Base-by-base conservation (phyloP, 2,113 vertebrate genomes). In the Conger conger region DNA sequence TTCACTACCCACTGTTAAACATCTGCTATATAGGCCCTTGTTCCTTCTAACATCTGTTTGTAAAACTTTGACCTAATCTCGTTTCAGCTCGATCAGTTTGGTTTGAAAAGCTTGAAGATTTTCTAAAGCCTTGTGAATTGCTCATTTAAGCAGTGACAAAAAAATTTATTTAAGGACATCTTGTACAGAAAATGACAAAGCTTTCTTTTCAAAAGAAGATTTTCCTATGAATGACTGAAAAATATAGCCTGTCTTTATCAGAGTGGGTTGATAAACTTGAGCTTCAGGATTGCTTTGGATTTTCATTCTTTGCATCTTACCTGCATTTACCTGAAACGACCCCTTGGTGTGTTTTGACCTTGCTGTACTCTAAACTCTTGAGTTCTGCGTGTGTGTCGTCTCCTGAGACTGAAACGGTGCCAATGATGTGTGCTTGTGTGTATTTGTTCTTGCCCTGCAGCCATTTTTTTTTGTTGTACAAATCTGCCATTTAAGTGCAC, bases 361-460 rank as follows among this genome's bases (percentile, higher is more conserved):
- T 2, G 6, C 68, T 2, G 36, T 38, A 73, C 35, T 38, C 16
- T 8, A 68, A 45, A 50, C 16, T 9, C 57, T 3, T 42, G 27
- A 23, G n/a, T 76, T 83, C 11, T 33, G 17, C 36, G n/a, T 13
- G 35, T 0, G 36, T 82, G n/a, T 57, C 45, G 3, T 20, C 27
- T 33, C 9, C 4, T 73, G n/a, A 73, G 5, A 13, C 27, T 15
- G 35, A 86, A 73, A 33, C 36, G 8, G 36, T 79, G 33, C 35
- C 63, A 76, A 38, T 80, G 79, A 79, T 73, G 68, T 73, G n/a
- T 33, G 68, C 33, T 33, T 42, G 37, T 40, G 16, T 33, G 11
- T 60, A 88, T 91, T 91, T 90, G 86, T 86, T 87, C 90, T 90
- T 90, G 80, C 63, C 85, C 85, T 81, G 84, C 53, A 89, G 87